A percentile compares a stretch with the other conserved stretches of the same genome.
Evolutionary conservation across 2,888 invertebrate genomes (phyloP).

Genomic region (Ophion ellenae): DNA sequence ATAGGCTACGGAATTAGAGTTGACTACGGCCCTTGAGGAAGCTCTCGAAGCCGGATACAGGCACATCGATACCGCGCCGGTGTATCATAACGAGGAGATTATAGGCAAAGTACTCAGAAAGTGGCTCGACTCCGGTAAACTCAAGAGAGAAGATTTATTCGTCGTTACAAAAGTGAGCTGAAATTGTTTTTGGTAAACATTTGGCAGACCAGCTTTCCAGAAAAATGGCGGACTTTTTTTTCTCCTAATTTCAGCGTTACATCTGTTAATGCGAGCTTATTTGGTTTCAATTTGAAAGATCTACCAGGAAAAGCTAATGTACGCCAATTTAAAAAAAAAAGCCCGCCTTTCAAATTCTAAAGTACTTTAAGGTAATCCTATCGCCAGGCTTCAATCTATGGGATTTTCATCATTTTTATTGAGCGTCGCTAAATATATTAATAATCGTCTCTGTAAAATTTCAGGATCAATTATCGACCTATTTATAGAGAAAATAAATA

Average conservation of each 20-base stretch:
- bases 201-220: not conserved
- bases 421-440: too few relatives aligned
- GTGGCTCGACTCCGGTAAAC: slow-evolving; percentile 88
- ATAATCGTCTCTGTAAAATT: too few relatives aligned
- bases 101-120: slow-evolving; percentile 90
- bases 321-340: not conserved
- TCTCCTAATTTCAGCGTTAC: not conserved
- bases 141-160: slow-evolving; percentile 91
- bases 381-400: too few relatives aligned
- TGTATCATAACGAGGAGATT: slow-evolving; percentile 90
- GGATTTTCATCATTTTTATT: too few relatives aligned
- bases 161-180: slow-evolving; percentile 90
- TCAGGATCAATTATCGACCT: too few relatives aligned
- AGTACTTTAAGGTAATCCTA: too few relatives aligned
- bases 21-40: slow-evolving; percentile 88
- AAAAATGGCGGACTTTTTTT: not conserved
- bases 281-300: not conserved
- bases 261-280: too few relatives aligned
- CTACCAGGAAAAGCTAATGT: not conserved
- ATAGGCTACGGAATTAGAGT: slow-evolving; percentile 88
- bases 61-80: slow-evolving; percentile 92
- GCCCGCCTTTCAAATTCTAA: too few relatives aligned
- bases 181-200: not conserved
- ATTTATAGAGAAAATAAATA: too few relatives aligned
- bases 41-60: slow-evolving; percentile 92